Evolutionary conservation across 2,113 vertebrate species (phyloP), one percentile per base, ranked within the genome.

Genomic region (Phrynosoma platyrhinos): DNA sequence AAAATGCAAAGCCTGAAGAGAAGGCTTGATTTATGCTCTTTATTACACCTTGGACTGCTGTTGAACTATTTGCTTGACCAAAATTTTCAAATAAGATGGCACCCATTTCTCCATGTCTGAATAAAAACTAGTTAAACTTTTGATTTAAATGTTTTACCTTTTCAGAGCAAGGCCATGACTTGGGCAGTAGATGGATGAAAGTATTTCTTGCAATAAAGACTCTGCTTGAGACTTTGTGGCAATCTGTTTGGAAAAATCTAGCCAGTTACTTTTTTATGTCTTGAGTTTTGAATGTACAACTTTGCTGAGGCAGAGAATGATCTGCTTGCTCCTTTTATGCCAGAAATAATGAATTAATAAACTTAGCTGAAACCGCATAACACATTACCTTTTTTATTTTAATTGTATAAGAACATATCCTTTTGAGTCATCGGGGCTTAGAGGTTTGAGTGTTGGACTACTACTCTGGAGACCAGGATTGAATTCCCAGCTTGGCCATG

Each of bases 11-110:
- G 2, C 71, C 89, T 74, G 23, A 87, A 14, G 8, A 52, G 27
- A 76, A 27, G 18, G 5, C 88, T 27, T 58, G 89, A 92, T 90
- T 93, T 86, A 75, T 84, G 53, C 2, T 88, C 71, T n/a, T 83
- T 90, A 25, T 77, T 74, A 18, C 85, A 87, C 88, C 66, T 68
- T 91, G 9, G 13, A 71, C 86, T 76, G 23, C 90, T 92, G 42
- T n/a, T 84, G 14, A 84, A 10, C 79, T 91, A 0, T 90, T 82
- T 87, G 25, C 77, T 84, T 85, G 87, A 47, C 55, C 10, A 0
- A 25, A 32, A 87, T 84, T 79, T 91, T 79, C 66, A 93, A 21
- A 62, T 83, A 71, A 66, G 18, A 85, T 78, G 72, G n/a, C 23
- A 6, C 36, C 78, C 0, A 85, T 90, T 79, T 81, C 53, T 84